Evolutionary conservation across 2,888 invertebrate genomes (phyloP), one percentile per base, ranked within the genome.

Genomic region (Melanostoma scalare): DNA sequence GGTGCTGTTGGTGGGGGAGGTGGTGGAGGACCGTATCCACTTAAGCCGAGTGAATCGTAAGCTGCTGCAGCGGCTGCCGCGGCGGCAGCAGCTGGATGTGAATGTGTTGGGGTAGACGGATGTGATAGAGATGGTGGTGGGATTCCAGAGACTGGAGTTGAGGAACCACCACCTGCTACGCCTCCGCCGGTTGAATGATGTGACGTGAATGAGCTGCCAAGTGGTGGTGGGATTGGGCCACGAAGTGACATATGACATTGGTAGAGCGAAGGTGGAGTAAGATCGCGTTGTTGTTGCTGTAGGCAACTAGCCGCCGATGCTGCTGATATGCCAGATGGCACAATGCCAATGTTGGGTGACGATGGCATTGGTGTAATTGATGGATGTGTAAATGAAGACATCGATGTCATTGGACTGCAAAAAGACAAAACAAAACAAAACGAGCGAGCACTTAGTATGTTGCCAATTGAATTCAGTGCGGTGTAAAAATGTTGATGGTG

Each of bases 11-110:
- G 58, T 10, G 86, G 71, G 20, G 87, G 85, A 0, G 88, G 88
- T 3, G 88, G 87, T 9, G 88, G 87, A 9, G 88, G 88, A 3
- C 85, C 84, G 92, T 86, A 85, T 1, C 87, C 93, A 35, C 93
- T 93, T 36, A 92, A 88, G 48, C 91, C 90, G 33, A 93, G 92
- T n/a, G 93, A 90, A 86, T 93, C 93, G 88, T 93, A 93, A 3
- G 82, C 82, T 33, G 88, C 88, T 2, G 87, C 85, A 31, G 85
- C 90, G 2, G 92, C 9, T 93, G 92, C 72, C 93, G 90, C 36
- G 8, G 78, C 85, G 9, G 76, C 79, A 31, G 75, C 77, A 6
- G 68, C 73, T 56, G 9, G 88, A 73, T 65, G 87, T 60, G 30
- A 74, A 86, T 86, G 87, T 20, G 81, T 52, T 50, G 86, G 88